These are phyloP conservation scores for Haemorhous mexicanus DNA, from an alignment of 2,113 vertebrate species.

Conservation along the genomic window DNA sequence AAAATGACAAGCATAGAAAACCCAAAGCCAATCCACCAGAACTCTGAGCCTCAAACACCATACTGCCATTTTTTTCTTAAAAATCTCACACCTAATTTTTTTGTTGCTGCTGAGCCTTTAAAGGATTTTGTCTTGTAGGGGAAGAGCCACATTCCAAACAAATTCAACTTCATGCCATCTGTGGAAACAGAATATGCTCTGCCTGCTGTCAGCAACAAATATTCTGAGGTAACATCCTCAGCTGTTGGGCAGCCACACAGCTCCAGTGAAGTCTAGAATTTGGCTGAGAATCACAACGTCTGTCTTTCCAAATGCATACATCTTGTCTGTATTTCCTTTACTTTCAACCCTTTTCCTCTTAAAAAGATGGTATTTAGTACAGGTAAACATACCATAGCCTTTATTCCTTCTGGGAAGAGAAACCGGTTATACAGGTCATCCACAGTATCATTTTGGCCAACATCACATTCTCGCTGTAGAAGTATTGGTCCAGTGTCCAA, in stretches of 20 bases:
- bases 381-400: slow-evolving; percentile 86
- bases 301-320: neutral
- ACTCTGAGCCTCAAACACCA: neutral
- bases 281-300: neutral
- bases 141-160: neutral
- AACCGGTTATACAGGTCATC: slow-evolving; percentile 93
- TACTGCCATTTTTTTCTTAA: rapidly evolving
- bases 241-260: neutral
- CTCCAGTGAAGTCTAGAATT: neutral
- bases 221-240: neutral
- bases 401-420: slow-evolving; percentile 94
- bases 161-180: neutral
- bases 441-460: slow-evolving; percentile 90
- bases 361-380: neutral
- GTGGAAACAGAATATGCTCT: neutral
- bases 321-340: neutral
- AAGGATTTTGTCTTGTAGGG: neutral
- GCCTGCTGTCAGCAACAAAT: neutral
- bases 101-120: neutral
- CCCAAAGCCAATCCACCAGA: neutral
- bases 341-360: neutral
- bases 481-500: slow-evolving; percentile 96
- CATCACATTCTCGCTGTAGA: slow-evolving; percentile 86
- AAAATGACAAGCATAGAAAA: neutral
- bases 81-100: neutral